Percentiles rank a stretch among this genome's conserved stretches.
phyloP scores from a whole-genome alignment of 2,888 invertebrate species.

The Thymelicus lineola region DNA sequence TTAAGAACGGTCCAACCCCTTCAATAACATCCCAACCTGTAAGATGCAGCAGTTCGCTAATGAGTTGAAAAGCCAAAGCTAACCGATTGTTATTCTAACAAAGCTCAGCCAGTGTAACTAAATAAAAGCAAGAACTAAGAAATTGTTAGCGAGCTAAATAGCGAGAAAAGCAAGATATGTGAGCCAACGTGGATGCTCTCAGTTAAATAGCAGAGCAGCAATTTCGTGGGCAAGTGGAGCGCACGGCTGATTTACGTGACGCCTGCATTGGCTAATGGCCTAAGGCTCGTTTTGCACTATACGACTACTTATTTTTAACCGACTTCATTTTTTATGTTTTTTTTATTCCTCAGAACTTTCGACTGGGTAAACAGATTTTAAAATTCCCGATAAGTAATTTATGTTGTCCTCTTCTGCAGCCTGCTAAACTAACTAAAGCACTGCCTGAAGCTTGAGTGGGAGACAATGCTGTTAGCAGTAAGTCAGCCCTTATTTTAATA shows the following conservation, averaged over 20 bases:
- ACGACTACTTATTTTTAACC: too few relatives aligned
- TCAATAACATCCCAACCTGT: too few relatives aligned
- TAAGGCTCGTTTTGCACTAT: slow-evolving; percentile 30
- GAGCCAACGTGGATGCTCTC: slow-evolving; percentile 25
- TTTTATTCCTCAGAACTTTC: too few relatives aligned
- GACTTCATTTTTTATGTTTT: too few relatives aligned
- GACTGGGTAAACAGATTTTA: too few relatives aligned
- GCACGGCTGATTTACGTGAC: slow-evolving; percentile 43
- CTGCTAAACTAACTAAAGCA: too few relatives aligned
- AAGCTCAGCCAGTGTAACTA: background rate
- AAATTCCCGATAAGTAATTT: too few relatives aligned
- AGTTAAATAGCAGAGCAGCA: slow-evolving; percentile 30
- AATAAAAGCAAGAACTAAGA: background rate
- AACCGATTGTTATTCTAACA: background rate
- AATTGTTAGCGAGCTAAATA: slow-evolving; percentile 1
- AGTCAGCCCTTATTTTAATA: too few relatives aligned
- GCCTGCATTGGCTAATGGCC: slow-evolving; percentile 34
- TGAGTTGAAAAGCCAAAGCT: background rate
- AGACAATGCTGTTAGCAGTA: too few relatives aligned
- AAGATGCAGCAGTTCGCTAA: background rate
- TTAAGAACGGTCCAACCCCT: too few relatives aligned
- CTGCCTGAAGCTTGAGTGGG: too few relatives aligned
- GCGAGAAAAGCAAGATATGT: slow-evolving; percentile 5
- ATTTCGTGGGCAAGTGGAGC: slow-evolving; percentile 40
- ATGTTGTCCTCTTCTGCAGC: too few relatives aligned